Evolutionary conservation across 1,140 invertebrate genomes (phyloP).

Genomic region (Brachionus sp.): DNA sequence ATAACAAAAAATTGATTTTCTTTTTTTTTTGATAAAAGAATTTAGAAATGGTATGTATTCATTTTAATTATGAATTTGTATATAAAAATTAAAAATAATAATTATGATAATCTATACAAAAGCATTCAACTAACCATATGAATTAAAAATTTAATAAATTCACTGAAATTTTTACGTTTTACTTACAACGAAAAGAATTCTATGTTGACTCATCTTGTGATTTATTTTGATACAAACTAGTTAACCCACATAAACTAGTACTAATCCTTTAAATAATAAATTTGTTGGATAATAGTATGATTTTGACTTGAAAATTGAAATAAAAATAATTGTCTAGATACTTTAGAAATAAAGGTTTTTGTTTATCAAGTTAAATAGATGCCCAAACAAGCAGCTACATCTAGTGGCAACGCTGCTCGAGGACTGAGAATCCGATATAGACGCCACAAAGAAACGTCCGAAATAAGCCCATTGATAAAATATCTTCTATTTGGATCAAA

Average conservation of each 20-base stretch:
- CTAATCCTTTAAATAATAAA: neutral
- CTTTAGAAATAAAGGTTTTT: neutral
- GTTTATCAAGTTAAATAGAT: neutral
- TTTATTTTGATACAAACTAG: neutral
- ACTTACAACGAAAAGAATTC: neutral
- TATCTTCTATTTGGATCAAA: slow-evolving; percentile 44
- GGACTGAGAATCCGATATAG: slow-evolving; percentile 7
- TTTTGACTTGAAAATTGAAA: neutral
- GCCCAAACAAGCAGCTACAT: slow-evolving; percentile 27
- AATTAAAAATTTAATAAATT: neutral
- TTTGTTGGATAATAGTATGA: neutral
- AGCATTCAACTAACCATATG: neutral
- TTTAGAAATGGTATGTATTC: too few relatives aligned
- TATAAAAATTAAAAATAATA: neutral
- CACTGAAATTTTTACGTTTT: slow-evolving; percentile 3
- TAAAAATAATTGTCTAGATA: neutral
- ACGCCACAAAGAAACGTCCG: slow-evolving; percentile 3
- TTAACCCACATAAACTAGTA: neutral
- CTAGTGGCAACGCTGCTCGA: slow-evolving; percentile 35
- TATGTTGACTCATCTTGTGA: neutral
- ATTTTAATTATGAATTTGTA: neutral
- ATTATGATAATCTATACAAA: slow-evolving; percentile 11
- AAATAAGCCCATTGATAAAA: slow-evolving; percentile 44
- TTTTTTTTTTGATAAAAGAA: neutral
- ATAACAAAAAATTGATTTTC: neutral